Base-by-base conservation (phyloP, 2,113 vertebrate species). In the Dicentrarchus labrax region DNA sequence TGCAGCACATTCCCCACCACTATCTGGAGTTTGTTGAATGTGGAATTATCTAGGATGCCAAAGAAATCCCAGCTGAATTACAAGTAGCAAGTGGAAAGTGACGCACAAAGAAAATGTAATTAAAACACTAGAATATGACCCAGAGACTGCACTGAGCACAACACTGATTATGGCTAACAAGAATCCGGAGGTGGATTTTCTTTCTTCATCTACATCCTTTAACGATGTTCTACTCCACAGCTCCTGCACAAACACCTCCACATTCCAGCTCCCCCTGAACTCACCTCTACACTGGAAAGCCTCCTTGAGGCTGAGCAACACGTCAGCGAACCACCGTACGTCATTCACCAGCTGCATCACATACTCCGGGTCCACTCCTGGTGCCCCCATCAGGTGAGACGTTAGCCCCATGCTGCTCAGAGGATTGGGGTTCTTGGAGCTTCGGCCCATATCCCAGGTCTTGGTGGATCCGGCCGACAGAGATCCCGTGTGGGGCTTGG, bases 271-370 rank as follows among this genome's bases (percentile, higher is more conserved):
- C 89, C 95, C 86, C 68, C 95, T 94, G 92, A 92, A 94, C 96
- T 92, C 72, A 98, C 97, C 97, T 95, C 95, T 95, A 83, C 93
- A 94, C 89, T 96, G 92, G 91, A 99, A 95, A 65, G 96, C 96
- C 92, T 97, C 97, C 92, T 98, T 99, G 85, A 99, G 96, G 88
- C 94, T 96, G 0, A 98, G 95, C 19, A 99, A 95, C 82, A 98
- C 96, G 54, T 98, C 97, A 15, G 98, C 97, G 88, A 99, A 98
- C 88, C 94, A 96, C 77, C 98, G 95, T 86, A 98, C 97, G 68
- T 99, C 98, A 7, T 97, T 97, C 87, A 98, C 97, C 93, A 99
- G 94, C 85, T 97, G 97, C 97, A 97, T 97, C 59, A 99, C 97
- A 54, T 97, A 97, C 96, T 84, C 96, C 6, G 97, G 97, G 85